Percentiles rank a stretch among this genome's conserved stretches.
Evolutionary conservation across 2,797 vertebrate species (phyloP).

Genomic region (Chiloscyllium punctatum): DNA sequence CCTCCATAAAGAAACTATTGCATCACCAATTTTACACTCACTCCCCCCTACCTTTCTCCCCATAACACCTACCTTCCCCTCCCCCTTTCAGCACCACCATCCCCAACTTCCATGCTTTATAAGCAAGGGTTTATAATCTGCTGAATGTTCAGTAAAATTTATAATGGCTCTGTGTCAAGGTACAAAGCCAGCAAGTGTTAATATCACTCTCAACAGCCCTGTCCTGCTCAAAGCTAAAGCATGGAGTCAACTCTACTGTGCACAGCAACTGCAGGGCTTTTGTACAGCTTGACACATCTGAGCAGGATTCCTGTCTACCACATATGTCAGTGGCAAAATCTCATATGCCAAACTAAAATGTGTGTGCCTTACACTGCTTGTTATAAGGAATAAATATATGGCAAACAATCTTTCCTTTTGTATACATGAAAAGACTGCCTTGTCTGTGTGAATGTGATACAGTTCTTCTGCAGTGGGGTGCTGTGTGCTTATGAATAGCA

Average conservation of each 20-base stretch:
- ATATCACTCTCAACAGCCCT: neutral
- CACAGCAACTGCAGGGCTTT: conserved; percentile 19
- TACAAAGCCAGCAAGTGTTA: conserved; percentile 12
- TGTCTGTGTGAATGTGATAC: conserved; percentile 58
- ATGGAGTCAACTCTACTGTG: neutral
- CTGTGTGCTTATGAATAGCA: conserved; percentile 72
- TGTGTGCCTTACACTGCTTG: neutral
- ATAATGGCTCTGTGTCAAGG: conserved; percentile 4
- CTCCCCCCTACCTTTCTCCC: neutral
- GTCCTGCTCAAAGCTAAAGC: neutral
- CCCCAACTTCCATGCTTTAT: neutral
- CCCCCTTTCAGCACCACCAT: too few species aligned
- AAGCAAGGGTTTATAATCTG: neutral
- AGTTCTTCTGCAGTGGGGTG: conserved; percentile 60
- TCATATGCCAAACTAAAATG: neutral
- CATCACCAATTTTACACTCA: neutral
- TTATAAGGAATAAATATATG: conserved; percentile 27
- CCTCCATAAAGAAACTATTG: neutral
- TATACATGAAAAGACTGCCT: conserved; percentile 48
- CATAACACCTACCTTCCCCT: neutral
- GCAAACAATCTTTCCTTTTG: conserved; percentile 33
- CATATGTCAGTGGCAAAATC: neutral
- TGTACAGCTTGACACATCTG: neutral
- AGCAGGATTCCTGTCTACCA: neutral
- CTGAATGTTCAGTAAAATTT: conserved; percentile 17